Evolutionary conservation across 2,797 vertebrate species (phyloP).

Genomic region (Intellagama lesueurii): DNA sequence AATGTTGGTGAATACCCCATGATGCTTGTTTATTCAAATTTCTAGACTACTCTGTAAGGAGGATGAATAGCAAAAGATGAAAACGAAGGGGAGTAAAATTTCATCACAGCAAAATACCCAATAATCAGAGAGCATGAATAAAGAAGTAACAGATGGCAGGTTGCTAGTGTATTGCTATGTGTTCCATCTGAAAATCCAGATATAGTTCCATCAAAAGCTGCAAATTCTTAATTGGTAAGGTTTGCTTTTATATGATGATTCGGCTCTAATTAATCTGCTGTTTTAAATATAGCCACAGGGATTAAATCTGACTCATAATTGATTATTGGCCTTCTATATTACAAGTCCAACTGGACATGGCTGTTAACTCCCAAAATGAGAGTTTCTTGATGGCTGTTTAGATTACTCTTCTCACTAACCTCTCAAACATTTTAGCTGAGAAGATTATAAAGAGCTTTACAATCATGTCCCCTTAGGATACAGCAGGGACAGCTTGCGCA

Average conservation of each 20-base stretch:
- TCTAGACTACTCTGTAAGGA: not conserved
- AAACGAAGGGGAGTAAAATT: not conserved
- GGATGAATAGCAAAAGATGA: not conserved
- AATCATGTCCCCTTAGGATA: conserved; percentile 69
- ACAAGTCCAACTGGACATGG: not conserved
- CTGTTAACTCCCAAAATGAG: conserved; percentile 46
- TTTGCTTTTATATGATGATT: conserved; percentile 11
- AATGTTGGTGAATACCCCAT: not conserved
- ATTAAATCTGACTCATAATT: not conserved
- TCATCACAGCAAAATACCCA: not conserved
- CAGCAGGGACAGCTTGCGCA: conserved; percentile 73
- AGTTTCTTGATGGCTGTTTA: not conserved
- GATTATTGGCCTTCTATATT: not conserved
- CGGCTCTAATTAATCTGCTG: conserved; percentile 24
- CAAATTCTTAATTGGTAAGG: conserved; percentile 16
- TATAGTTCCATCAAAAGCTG: not conserved
- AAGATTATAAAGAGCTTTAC: conserved; percentile 58
- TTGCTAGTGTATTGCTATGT: not conserved
- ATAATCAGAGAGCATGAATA: not conserved
- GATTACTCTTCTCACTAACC: conserved; percentile 45
- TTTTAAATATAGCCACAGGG: not conserved
- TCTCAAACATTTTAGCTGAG: conserved; percentile 40
- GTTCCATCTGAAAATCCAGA: not conserved
- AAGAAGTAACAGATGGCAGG: not conserved
- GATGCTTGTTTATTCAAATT: not conserved